These are phyloP conservation scores for Trichosurus vulpecula DNA, from an alignment of 2,797 vertebrate species.

Conservation along the genomic window DNA sequence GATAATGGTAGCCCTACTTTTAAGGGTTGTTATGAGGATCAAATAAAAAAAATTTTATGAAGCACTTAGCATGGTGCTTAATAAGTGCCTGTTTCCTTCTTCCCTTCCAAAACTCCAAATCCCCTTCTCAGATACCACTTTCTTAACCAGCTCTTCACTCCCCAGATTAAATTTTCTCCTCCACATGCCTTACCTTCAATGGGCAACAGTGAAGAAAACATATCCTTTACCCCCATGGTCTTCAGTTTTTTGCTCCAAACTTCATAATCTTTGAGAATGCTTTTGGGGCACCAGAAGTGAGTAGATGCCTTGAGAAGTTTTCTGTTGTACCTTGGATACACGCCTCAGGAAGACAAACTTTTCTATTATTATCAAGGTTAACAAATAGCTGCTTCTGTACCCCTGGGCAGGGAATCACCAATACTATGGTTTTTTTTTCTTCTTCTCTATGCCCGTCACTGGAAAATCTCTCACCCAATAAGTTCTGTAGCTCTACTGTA, in stretches of 20 bases:
- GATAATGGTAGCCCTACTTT: background rate
- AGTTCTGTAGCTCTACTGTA: background rate
- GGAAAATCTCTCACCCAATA: background rate
- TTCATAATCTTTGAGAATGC: background rate
- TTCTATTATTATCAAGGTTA: background rate
- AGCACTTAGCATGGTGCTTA: background rate
- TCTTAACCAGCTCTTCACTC: background rate
- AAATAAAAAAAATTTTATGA: background rate
- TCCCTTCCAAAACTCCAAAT: background rate
- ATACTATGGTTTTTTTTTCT: background rate
- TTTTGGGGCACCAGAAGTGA: background rate
- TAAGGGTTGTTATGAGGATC: background rate
- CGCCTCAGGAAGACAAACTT: background rate
- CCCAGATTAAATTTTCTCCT: background rate
- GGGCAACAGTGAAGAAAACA: background rate
- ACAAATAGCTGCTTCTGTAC: background rate
- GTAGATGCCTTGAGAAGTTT: background rate
- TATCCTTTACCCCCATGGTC: background rate
- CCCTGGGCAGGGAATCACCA: background rate
- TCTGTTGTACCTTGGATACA: background rate
- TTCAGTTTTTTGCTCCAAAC: background rate
- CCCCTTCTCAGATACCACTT: background rate
- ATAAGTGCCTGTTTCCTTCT: background rate
- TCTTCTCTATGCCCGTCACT: background rate
- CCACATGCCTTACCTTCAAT: background rate